phyloP scores from a whole-genome alignment of 2,113 vertebrate species.

The Passerina amoena region DNA sequence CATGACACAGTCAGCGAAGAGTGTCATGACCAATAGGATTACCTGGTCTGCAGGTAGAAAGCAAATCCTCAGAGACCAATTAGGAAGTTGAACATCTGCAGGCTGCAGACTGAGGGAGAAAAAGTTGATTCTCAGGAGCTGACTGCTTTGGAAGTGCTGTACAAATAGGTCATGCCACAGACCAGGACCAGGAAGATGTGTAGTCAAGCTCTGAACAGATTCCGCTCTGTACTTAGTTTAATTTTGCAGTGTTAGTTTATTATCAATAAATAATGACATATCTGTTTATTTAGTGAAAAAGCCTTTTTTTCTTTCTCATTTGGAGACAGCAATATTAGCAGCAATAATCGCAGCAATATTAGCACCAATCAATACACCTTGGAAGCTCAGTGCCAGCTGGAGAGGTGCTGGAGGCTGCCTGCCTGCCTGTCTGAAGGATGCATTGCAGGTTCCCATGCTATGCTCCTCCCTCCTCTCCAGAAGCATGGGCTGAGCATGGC shows the following conservation, averaged over 20 bases:
- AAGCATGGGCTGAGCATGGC: accelerated
- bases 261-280: background rate
- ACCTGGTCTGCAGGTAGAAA: background rate
- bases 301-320: background rate
- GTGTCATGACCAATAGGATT: background rate
- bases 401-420: background rate
- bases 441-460: accelerated
- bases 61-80: background rate
- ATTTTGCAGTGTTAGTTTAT: background rate
- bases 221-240: background rate
- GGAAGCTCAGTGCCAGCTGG: background rate
- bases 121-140: background rate
- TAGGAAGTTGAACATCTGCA: background rate
- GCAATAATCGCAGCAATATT: background rate
- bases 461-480: accelerated
- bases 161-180: background rate
- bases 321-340: background rate
- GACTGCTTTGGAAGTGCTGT: background rate
- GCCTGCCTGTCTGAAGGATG: background rate
- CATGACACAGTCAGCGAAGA: background rate
- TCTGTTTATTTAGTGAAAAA: background rate
- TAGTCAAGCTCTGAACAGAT: background rate
- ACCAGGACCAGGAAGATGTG: background rate
- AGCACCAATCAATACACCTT: background rate
- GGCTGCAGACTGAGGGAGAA: background rate